Base-by-base conservation (phyloP, 1,140 invertebrate species). In the Pygmarrhopalites habei region DNA sequence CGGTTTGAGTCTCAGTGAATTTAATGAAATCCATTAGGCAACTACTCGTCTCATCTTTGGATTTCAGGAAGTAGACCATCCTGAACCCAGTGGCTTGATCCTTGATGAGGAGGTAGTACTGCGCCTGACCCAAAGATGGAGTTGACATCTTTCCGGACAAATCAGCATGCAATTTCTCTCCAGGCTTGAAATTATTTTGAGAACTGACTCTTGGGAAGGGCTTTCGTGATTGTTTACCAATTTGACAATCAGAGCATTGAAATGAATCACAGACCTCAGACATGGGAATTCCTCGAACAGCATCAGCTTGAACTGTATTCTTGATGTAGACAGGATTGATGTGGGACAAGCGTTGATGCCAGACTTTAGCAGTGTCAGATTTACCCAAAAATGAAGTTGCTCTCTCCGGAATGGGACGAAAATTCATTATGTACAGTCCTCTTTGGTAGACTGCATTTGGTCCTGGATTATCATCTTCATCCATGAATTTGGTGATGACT, bases 71-170 rank as follows among this genome's bases (percentile, higher is more conserved):
- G 52, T 76, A 75, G 1, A 77, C 67, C 3, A 23, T 67, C 25
- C 72, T 63, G 59, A 70, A 77, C n/a, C 72, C 67, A 19, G 74
- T 75, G 60, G 65, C 74, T 46, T 79, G 74, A 67, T 79, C 77
- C 47, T 76, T 79, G 2, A 79, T 69, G 2, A 71, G n/a, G 7
- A 77, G 41, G 55, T 74, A 76, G 58, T 74, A 79, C 58, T 68
- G 65, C 1, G 71, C 35, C 1, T 73, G 72, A 10, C 72, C 71
- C 26, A 75, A 17, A 1, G 76, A 78, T 17, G 57, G 58, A 15
- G 46, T 63, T 29, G 76, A 64, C 71, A 80, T 77, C 10, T 77
- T 76, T 1, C 77, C 77, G 60, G 76, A 76, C 0, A 77, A 66
- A 72, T 80, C 77, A 4, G 43, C 35, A 46, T 69, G 52, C 0